Evolutionary conservation across 2,113 vertebrate genomes (phyloP).

Genomic region (Siniperca chuatsi): DNA sequence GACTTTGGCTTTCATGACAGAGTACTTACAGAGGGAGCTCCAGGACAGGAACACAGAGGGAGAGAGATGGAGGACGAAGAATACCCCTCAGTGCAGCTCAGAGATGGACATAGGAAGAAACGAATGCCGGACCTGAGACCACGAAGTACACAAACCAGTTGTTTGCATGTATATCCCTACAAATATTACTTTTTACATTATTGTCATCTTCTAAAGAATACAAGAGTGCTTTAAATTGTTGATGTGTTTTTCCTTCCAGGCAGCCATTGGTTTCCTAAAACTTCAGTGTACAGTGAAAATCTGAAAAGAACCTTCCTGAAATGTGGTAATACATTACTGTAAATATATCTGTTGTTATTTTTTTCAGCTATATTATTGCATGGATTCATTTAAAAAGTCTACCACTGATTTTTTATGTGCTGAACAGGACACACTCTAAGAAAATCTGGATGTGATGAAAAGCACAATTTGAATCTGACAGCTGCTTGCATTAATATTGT

Average conservation of each 20-base stretch:
- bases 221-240: background rate
- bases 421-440: background rate
- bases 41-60: slow-evolving; percentile 20
- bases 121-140: background rate
- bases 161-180: background rate
- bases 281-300: background rate
- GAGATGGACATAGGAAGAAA: slow-evolving; percentile 22
- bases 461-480: background rate
- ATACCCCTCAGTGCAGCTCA: slow-evolving; percentile 19
- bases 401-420: background rate
- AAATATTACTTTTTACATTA: background rate
- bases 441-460: background rate
- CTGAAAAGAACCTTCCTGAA: too few species aligned
- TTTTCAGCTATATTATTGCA: background rate
- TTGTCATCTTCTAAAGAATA: background rate
- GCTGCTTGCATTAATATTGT: background rate
- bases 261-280: background rate
- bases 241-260: background rate
- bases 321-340: background rate
- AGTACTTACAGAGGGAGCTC: slow-evolving; percentile 51
- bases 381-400: background rate
- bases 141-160: background rate
- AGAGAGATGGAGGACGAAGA: slow-evolving; percentile 11
- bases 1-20: slow-evolving; percentile 71
- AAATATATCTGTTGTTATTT: background rate